Evolutionary conservation across 37 sponge, comb jelly and placozoan genomes (phyloP), one percentile per base, ranked within the genome.

Genomic region (Ephydatia muelleri): DNA sequence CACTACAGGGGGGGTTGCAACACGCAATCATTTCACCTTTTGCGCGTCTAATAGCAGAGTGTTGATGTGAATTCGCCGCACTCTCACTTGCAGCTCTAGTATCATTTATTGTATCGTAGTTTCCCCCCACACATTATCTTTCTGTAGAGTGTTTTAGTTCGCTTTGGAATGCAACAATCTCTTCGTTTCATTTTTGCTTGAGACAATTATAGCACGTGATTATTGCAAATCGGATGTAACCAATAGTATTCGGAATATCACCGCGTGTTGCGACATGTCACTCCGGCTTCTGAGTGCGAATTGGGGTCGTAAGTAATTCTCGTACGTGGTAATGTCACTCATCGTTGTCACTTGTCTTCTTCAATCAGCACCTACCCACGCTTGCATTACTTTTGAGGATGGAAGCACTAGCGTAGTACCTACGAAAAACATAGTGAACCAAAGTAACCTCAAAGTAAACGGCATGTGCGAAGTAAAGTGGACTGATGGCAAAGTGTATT

Each of bases 171-270:
- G 57, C 16, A 57, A 57, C 57, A 57, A 19, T 57, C 19, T 57
- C 57, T 57, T 57, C 57, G 57, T 57, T 57, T 57, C 57, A 57
- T 57, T 57, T 57, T 57, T 57, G 57, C 57, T n/a, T n/a, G n/a
- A n/a, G n/a, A n/a, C n/a, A n/a, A n/a, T n/a, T 57, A 57, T 57
- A 57, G 57, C 57, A 57, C 57, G 57, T 57, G 57, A 57, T 57
- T 4, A 57, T 57, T 57, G 57, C 57, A 57, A 57, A 57, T 57
- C 57, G 57, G 57, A 57, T 11, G 57, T 57, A 13, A 57, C 57
- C 57, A 57, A 57, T 57, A 57, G 57, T 57, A 57, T 21, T 19
- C 57, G 19, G 57, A 14, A 21, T 57, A 21, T 57, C 19, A 16
- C n/a, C n/a, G n/a, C n/a, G 57, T 57, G 57, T 57, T 57, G 57